Conservation (phyloP, 2,888 invertebrate species). For the Parnassius apollo region DNA sequence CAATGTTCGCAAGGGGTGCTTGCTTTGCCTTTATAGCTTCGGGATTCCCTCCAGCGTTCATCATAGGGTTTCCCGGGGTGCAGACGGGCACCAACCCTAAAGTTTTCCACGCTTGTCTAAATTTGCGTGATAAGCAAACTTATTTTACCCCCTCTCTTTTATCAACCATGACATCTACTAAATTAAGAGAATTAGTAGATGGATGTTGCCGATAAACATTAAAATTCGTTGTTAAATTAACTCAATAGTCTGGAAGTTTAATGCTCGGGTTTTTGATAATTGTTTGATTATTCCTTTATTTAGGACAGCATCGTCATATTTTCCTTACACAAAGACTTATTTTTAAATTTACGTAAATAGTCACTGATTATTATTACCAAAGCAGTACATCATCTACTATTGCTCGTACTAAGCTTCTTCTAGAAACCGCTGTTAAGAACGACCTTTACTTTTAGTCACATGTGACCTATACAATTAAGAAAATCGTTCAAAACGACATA, state of each 20-base stretch:
- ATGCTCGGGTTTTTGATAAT: too few species aligned
- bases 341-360: too few species aligned
- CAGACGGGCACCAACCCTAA: constrained; percentile 38
- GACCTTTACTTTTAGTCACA: too few species aligned
- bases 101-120: constrained; percentile 49
- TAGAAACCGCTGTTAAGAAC: too few species aligned
- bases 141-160: constrained; percentile 6
- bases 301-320: too few species aligned
- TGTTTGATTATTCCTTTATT: too few species aligned
- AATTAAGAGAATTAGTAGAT: constrained; percentile 19
- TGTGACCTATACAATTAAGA: too few species aligned
- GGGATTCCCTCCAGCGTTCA: constrained; percentile 66
- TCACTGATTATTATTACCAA: too few species aligned
- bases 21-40: constrained; percentile 41
- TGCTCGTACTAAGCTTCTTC: too few species aligned
- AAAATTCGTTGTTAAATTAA: constrained; percentile 26
- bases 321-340: too few species aligned
- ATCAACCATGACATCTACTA: constrained; percentile 24
- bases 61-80: constrained; percentile 67
- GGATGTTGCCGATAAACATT: constrained; percentile 27
- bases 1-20: constrained; percentile 55
- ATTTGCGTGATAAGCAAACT: constrained; percentile 29
- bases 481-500: too few species aligned
- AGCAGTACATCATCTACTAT: too few species aligned
- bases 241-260: neutral